Base-by-base conservation (phyloP, 37 sponge, comb jelly and placozoan genomes). In the Chondrosia reniformis region DNA sequence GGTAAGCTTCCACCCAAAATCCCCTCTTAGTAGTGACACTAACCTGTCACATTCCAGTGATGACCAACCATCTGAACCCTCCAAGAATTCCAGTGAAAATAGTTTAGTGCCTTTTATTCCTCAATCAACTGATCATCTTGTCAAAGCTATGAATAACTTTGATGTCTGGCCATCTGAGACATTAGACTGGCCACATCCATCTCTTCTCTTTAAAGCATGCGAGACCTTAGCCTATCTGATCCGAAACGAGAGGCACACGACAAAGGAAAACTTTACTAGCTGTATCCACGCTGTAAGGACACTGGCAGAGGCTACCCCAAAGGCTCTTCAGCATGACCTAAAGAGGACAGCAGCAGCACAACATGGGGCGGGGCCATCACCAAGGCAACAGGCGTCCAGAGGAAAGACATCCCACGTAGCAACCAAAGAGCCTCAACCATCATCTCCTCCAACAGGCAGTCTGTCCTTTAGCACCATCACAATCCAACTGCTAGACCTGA, bases 401-500 rank as follows among this genome's bases (percentile, higher is more conserved):
- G 63, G 33, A 8, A 40, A 32, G 21, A 15, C 27, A 27, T 73
- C 19, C 46, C 31, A 43, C 27, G 13, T 17, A 1, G 39, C 21
- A 80, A 31, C 32, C 42, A 36, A 79, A 28, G 39, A 49, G 19
- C 65, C 49, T 32, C 44, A 4, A 31, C 30, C 45, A 1, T 19
- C 45, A 4, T 33, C 62, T 30, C n/a, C n/a, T n/a, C n/a, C n/a
- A n/a, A n/a, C n/a, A n/a, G n/a, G n/a, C n/a, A 66, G 46, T 31
- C 61, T 59, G 57, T 74, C 82, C 15, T 89, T 81, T 45, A 64
- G 77, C 30, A 58, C 86, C 1, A 27, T 55, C 10, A 67, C 86
- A 19, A 77, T 89, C 15, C 85, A 83, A 58, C 55, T 94, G 46
- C 86, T 94, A 57, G 95, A 94, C 44, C 86, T 94, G 22, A 24